Percentiles rank a stretch among this genome's conserved stretches.
Evolutionary conservation across 2,888 invertebrate genomes (phyloP).

Genomic region (Netelia fuscicornis): DNA sequence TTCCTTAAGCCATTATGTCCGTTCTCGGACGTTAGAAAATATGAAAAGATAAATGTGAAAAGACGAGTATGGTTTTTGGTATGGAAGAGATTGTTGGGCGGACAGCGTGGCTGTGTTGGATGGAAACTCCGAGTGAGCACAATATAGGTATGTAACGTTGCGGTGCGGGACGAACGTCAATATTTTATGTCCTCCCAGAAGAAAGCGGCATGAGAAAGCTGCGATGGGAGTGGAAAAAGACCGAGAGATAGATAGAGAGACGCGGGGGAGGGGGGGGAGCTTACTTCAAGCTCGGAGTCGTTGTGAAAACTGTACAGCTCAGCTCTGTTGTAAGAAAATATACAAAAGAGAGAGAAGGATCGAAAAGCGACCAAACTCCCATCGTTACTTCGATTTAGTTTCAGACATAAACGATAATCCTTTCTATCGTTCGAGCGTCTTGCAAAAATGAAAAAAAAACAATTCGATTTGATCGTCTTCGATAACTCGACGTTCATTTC

Average conservation of each 20-base stretch:
- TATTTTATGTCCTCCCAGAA: constrained; percentile 65
- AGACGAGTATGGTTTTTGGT: constrained; percentile 22
- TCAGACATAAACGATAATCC: constrained; percentile 25
- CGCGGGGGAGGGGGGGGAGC: background rate
- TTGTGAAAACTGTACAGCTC: constrained; percentile 12
- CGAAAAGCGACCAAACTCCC: constrained; percentile 13
- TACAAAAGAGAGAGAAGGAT: constrained; percentile 4
- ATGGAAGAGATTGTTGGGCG: background rate
- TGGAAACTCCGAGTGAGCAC: constrained; percentile 10
- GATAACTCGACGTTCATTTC: too few relatives aligned
- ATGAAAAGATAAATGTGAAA: constrained; percentile 72
- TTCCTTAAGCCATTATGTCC: constrained; percentile 75
- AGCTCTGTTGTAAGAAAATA: constrained; percentile 39
- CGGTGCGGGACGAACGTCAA: constrained; percentile 56
- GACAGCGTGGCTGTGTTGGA: constrained; percentile 13
- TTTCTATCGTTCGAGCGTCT: constrained; percentile 1
- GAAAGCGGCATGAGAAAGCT: constrained; percentile 35
- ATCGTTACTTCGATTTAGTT: constrained; percentile 15
- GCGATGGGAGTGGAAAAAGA: background rate
- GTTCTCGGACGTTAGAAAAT: constrained; percentile 69
- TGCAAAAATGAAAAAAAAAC: too few relatives aligned
- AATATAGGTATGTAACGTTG: constrained; percentile 54
- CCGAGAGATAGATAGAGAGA: background rate
- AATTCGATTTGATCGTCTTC: too few relatives aligned
- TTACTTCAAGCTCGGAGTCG: background rate